These are phyloP conservation scores for Heliconius ethilla DNA, from an alignment of 2,888 invertebrate species.

Conservation along the genomic window DNA sequence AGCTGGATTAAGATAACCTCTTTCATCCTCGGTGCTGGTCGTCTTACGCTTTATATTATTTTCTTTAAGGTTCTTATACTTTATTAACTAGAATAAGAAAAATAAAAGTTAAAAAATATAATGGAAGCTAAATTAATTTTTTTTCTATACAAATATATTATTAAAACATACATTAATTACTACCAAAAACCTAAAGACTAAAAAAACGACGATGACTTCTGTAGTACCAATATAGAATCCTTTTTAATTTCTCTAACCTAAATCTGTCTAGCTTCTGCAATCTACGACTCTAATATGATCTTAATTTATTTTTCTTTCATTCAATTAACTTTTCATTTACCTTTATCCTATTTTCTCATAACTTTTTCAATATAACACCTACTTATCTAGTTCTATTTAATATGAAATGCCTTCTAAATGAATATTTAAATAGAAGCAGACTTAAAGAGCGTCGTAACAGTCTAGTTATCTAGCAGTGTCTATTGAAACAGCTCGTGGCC, in stretches of 20 bases:
- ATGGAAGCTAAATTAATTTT: too few species aligned
- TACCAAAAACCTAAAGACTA: too few species aligned
- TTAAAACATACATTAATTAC: background rate
- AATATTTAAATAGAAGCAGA: background rate
- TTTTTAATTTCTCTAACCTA: too few species aligned
- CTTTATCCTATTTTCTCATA: background rate
- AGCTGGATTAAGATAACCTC: constrained; percentile 26
- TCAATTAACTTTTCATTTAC: background rate
- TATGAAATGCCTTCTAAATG: background rate
- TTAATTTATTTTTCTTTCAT: too few species aligned
- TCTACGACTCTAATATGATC: too few species aligned
- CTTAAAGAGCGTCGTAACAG: constrained; percentile 15
- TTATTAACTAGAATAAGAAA: background rate
- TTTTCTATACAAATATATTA: too few species aligned
- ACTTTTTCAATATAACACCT: background rate
- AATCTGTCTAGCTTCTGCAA: background rate
- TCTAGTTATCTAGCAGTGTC: constrained; percentile 25
- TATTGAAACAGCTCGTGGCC: constrained; percentile 45
- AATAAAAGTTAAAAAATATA: background rate
- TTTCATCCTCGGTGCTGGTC: constrained; percentile 10
- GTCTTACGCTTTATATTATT: background rate
- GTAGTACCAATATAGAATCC: too few species aligned
- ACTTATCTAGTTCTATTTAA: constrained; percentile 1
- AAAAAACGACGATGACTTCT: too few species aligned
- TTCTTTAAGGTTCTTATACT: background rate